Percentiles rank a stretch among this genome's conserved stretches.
These are phyloP conservation scores for Brachylomia viminalis DNA, from an alignment of 2,888 invertebrate genomes.

Conservation along the genomic window DNA sequence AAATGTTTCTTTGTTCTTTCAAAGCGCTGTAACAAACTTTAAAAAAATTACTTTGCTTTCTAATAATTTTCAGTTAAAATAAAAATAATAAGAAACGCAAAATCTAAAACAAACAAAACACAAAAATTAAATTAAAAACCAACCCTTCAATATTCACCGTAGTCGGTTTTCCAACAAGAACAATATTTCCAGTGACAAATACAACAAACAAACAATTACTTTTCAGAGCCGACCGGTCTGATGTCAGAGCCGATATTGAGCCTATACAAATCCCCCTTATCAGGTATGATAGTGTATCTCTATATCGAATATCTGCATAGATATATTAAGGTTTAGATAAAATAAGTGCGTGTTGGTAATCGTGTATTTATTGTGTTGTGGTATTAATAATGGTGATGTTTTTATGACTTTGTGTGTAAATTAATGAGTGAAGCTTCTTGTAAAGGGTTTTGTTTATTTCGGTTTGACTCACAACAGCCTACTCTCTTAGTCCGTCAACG, in stretches of 20 bases:
- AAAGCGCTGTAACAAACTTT: neutral
- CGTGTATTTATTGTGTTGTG: constrained; percentile 22
- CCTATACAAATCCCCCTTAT: constrained; percentile 88
- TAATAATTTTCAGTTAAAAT: neutral
- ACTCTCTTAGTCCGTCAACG: no score
- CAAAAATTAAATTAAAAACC: neutral
- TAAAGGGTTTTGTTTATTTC: neutral
- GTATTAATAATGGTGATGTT: constrained; percentile 17
- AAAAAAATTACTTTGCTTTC: neutral
- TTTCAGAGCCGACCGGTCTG: constrained; percentile 87
- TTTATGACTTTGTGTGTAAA: neutral
- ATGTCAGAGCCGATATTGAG: constrained; percentile 88
- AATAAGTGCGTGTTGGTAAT: constrained; percentile 28
- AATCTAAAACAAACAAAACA: neutral
- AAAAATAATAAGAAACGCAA: neutral
- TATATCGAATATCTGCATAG: constrained; percentile 31
- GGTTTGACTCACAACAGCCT: neutral
- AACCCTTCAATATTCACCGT: constrained; percentile 28
- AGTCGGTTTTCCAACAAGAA: constrained; percentile 37
- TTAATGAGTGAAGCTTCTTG: neutral
- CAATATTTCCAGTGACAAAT: constrained; percentile 40
- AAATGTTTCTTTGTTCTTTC: neutral
- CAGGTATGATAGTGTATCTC: constrained; percentile 79
- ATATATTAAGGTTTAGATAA: constrained; percentile 55
- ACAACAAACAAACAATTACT: constrained; percentile 71